Conservation (phyloP, 37 sponge, comb jelly and placozoan genomes). For the Axinella damicornis region DNA sequence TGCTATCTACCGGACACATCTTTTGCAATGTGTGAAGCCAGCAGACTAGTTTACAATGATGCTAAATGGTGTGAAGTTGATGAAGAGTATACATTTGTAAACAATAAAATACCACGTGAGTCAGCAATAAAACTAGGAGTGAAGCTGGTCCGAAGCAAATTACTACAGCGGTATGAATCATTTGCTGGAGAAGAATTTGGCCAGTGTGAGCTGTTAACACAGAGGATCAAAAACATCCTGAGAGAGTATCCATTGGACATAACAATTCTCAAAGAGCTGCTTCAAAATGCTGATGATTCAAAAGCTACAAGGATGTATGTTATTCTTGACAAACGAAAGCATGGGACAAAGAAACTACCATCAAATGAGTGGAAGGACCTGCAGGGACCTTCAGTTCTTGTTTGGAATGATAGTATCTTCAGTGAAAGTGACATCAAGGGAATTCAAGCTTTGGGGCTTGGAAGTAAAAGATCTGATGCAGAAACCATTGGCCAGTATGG, state of each 20-base stretch:
- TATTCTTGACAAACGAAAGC: conserved; percentile 63
- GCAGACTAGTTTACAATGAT: conserved; percentile 34
- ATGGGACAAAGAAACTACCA: conserved; percentile 3
- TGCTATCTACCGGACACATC: conserved; percentile 8
- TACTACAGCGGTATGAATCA: conserved; percentile 2
- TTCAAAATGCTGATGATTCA: conserved; percentile 92
- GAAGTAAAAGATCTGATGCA: conserved; percentile 57
- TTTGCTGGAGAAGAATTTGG: conserved; percentile 21
- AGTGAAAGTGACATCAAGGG: conserved; percentile 66
- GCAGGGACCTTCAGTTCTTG: conserved; percentile 68
- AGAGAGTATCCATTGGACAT: conserved; percentile 47
- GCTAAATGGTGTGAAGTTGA: conserved; percentile 22
- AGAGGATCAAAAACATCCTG: conserved; percentile 41
- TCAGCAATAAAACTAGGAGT: conserved; percentile 16
- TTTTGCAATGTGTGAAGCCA: conserved; percentile 10
- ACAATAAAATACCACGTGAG: not conserved
- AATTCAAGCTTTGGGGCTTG: conserved; percentile 68
- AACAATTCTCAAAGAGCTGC: conserved; percentile 58
- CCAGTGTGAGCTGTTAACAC: conserved; percentile 26
- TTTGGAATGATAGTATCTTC: conserved; percentile 65
- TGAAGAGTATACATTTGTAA: not conserved
- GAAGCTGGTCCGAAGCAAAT: not conserved
- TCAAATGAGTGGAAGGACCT: conserved; percentile 49
- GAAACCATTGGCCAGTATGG: conserved; percentile 77
- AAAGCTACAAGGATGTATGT: conserved; percentile 72